These are phyloP conservation scores for Thecophora atra DNA, from an alignment of 2,888 invertebrate species.

Conservation along the genomic window DNA sequence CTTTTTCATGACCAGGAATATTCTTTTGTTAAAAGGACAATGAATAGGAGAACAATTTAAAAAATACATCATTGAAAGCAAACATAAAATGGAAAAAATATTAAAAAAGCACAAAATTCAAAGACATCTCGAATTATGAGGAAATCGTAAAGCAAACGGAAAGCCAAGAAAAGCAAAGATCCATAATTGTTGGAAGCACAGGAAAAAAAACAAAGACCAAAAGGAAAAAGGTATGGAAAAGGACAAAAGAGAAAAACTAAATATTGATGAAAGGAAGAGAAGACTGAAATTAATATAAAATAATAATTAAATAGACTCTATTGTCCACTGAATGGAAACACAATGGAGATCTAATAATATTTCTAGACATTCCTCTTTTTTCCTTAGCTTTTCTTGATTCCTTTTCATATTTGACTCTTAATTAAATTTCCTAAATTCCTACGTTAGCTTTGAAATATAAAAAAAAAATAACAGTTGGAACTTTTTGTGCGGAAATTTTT, in stretches of 20 bases:
- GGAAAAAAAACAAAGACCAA: background rate
- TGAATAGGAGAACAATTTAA: background rate
- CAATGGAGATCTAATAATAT: too few species aligned
- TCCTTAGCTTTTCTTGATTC: too few species aligned
- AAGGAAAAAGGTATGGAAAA: background rate
- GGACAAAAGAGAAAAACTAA: background rate
- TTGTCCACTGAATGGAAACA: too few species aligned
- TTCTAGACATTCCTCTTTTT: too few species aligned
- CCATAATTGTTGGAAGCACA: background rate
- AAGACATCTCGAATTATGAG: background rate
- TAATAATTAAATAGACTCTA: too few species aligned
- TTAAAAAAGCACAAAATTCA: too few species aligned
- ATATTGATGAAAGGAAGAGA: background rate
- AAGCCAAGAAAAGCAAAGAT: background rate
- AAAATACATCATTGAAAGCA: background rate
- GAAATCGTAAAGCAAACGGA: background rate
- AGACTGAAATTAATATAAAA: background rate
- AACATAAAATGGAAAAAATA: background rate
- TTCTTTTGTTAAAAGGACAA: constrained; percentile 2
- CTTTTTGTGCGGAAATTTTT: too few species aligned
- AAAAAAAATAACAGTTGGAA: too few species aligned
- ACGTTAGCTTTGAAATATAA: too few species aligned
- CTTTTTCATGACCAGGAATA: background rate
- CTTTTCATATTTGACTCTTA: too few species aligned
- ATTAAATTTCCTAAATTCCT: too few species aligned